Base-by-base conservation (phyloP, 2,888 invertebrate species). In the Noctua pronuba region DNA sequence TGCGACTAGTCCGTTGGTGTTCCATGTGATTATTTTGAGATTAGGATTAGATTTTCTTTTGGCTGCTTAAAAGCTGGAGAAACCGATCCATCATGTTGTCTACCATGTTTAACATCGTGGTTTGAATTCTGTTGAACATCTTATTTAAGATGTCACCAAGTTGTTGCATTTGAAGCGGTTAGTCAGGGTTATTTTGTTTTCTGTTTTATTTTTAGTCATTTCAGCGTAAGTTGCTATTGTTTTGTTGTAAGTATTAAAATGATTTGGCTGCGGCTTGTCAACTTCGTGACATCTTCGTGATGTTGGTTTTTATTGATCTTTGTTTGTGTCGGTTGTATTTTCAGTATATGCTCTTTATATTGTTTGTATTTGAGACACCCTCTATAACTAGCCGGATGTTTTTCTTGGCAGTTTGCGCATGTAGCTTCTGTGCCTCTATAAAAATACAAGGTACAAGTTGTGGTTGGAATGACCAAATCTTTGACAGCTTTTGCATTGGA, bases 51-150 rank as follows among this genome's bases (percentile, higher is more conserved):
- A 44, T 44, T 44, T 44, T 44, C 44, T 44, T 44, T 13, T 44
- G 44, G 24, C 52, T n/a, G 8, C 52, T 52, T 52, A n/a, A 1
- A 52, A 35, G 49, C 21, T 60, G 18, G 28, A n/a, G 2, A 10
- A 70, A 21, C 58, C 28, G 41, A 7, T 70, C 6, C 28, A 70
- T 60, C 70, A 70, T 70, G 10, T 13, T 70, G 70, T 70, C 28
- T 28, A 70, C 41, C 11, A 69, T 69, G 38, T 38, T 41, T 1
- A 38, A 6, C 65, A 65, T n/a, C 2, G n/a, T 11, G 24, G 38
- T 38, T 58, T 58, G 28, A 18, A 70, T 28, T 58, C 18, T 41
- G 49, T 49, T 49, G 21, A 49, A 49, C 49, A 49, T 46, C 18
- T 13, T 18, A 18, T 46, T 18, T 18, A 46, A 18, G 13, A 46